A percentile compares a stretch with the other conserved stretches of the same genome.
Evolutionary conservation across 2,113 vertebrate genomes (phyloP).

Genomic region (Mirounga angustirostris): DNA sequence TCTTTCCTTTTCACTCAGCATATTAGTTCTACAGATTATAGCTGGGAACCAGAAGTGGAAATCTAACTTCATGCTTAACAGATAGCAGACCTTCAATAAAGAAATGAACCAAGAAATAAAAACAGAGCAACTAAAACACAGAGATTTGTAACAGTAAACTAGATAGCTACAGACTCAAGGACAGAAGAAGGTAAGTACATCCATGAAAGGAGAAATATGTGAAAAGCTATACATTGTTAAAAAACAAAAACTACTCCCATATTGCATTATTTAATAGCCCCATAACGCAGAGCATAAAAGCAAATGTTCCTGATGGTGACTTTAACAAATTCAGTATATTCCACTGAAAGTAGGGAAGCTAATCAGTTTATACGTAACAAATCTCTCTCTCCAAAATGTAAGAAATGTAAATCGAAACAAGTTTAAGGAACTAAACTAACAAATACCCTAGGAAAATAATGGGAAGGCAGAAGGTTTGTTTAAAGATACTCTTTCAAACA

Average conservation of each 20-base stretch:
- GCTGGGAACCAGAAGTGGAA: neutral
- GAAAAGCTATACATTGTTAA: conserved; percentile 11
- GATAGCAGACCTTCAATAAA: neutral
- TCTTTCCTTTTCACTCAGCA: conserved; percentile 9
- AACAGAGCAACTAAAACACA: conserved; percentile 27
- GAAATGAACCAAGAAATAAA: neutral
- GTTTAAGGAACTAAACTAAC: conserved; percentile 27
- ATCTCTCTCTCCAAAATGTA: neutral
- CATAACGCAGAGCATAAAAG: conserved; percentile 16
- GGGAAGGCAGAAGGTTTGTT: neutral
- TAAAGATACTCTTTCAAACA: conserved; percentile 21
- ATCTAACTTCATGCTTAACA: conserved; percentile 23
- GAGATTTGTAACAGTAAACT: neutral
- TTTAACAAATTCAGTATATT: conserved; percentile 38
- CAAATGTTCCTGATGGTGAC: conserved; percentile 2
- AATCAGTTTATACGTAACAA: conserved; percentile 36
- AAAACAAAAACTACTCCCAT: neutral
- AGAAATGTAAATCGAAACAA: conserved; percentile 48
- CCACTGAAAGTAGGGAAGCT: neutral
- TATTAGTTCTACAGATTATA: neutral
- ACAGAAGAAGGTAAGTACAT: neutral
- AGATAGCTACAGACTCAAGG: conserved; percentile 31
- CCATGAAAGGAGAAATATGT: neutral
- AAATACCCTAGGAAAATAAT: conserved; percentile 26
- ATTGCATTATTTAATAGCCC: neutral